Base-by-base conservation (phyloP, 1,140 invertebrate species). In the Bombus pascuorum region DNA sequence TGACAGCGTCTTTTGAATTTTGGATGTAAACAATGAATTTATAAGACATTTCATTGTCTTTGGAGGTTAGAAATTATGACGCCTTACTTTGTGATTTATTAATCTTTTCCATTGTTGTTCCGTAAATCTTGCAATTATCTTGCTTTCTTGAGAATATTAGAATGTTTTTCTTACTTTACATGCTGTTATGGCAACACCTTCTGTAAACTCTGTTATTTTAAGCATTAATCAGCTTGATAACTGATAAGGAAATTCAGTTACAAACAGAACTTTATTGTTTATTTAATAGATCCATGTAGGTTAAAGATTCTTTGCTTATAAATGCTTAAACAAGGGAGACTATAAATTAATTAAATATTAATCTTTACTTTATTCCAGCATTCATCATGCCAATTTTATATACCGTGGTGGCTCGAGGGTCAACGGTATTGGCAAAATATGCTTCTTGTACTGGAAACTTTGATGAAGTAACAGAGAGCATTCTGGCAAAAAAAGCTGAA, bases 401-500 rank as follows among this genome's bases (percentile, higher is more conserved):
- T 92, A 97, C 98, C 93, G 98, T 98, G 32, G 97, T 99, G 87
- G 96, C 98, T 28, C 95, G 98, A 89, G 98, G 98, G n/a, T 97
- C 96, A n/a, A 97, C 97, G 1, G 96, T 99, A 57, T 95, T 99
- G 9, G 97, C 98, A 5, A 98, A 98, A 94, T 97, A 98, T 97
- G 98, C 98, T 8, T 97, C 97, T 18, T 99, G 98, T 95, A 96
- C 97, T 86, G 98, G 98, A 18, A 99, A 99, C 95, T 99, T 99
- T 95, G 97, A 97, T 1, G 98, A 99, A 96, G 98, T 99, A 15
- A 98, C 98, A 15, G 98, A 99, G 94, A 98, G 98, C 94, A 98
- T 99, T 86, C 95, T 99, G 70, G 95, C 96, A 1, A 98, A 98
- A 95, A 99, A 99, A 47, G 96, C 97, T 2, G 96, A 98, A 75